phyloP scores from a whole-genome alignment of 1,140 invertebrate genomes.

The Drosophila baimaii region DNA sequence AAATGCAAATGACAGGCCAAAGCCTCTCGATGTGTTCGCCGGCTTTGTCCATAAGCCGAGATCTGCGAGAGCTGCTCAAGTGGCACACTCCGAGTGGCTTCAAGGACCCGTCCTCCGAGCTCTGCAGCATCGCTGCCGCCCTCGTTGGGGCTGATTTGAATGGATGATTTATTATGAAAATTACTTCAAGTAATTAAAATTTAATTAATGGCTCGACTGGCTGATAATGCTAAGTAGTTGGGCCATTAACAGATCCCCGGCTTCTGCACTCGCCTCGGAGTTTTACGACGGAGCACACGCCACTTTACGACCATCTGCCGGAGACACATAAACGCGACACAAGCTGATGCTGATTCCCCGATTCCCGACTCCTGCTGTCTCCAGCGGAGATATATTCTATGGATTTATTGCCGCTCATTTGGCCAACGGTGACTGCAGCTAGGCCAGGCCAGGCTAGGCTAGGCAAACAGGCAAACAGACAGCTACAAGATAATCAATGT shows the following conservation, averaged over 20 bases:
- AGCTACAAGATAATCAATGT: conserved; percentile 77
- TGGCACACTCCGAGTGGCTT: conserved; percentile 6
- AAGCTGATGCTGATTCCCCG: conserved; percentile 9
- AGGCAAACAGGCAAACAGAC: conserved; percentile 21
- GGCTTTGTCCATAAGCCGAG: conserved; percentile 26
- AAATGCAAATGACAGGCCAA: conserved; percentile 62
- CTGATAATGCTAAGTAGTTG: conserved; percentile 50
- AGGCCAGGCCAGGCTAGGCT: conserved; percentile 10
- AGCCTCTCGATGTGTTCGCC: conserved; percentile 46
- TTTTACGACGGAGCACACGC: conserved; percentile 61
- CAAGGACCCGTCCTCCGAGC: background rate
- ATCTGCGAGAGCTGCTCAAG: conserved; percentile 12
- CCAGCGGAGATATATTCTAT: conserved; percentile 50
- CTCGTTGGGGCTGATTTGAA: conserved; percentile 15
- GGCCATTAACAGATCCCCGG: conserved; percentile 35
- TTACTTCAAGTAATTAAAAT: conserved; percentile 52
- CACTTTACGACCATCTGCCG: conserved; percentile 42
- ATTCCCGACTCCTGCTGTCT: conserved; percentile 17
- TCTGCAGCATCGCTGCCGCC: background rate
- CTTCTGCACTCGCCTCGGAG: conserved; percentile 15
- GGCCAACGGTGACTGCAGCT: conserved; percentile 35
- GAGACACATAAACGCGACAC: conserved; percentile 48
- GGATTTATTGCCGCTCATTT: conserved; percentile 64
- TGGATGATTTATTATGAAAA: conserved; percentile 42
- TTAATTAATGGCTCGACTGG: conserved; percentile 48